phyloP scores from a whole-genome alignment of 2,113 vertebrate species.

The Strix uralensis region DNA sequence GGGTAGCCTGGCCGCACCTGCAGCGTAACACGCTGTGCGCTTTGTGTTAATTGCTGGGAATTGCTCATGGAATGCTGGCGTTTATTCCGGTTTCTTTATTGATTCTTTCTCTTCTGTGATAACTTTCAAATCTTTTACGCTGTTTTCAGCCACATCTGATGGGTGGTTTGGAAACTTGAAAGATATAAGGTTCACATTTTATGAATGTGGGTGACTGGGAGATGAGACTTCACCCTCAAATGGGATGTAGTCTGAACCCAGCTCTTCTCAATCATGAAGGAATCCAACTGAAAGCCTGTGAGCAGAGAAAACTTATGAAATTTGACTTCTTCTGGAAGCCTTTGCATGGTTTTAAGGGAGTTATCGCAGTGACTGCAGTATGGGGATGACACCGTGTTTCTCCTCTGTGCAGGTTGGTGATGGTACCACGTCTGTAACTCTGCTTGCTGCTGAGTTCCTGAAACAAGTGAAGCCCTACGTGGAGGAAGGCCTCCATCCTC shows the following conservation, averaged over 20 bases:
- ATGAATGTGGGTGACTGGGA: fast-evolving
- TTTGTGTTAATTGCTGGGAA: neutral
- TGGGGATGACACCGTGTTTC: neutral
- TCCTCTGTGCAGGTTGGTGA: slow-evolving; percentile 84
- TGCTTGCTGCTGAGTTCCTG: slow-evolving; percentile 93
- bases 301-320: neutral
- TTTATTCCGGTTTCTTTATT: neutral
- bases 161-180: neutral
- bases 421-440: slow-evolving; percentile 94
- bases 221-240: neutral
- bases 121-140: fast-evolving
- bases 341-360: neutral
- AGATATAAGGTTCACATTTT: fast-evolving
- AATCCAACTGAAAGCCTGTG: neutral
- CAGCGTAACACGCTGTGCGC: fast-evolving
- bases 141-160: neutral
- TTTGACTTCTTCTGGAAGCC: neutral
- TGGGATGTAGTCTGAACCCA: neutral
- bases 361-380: fast-evolving
- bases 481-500: slow-evolving; percentile 95
- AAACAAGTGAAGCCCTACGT: slow-evolving; percentile 94
- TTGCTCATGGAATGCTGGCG: fast-evolving
- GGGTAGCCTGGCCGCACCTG: neutral
- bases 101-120: neutral
- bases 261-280: neutral